A percentile compares a stretch with the other conserved stretches of the same genome.
Evolutionary conservation across 2,888 invertebrate genomes (phyloP).

Genomic region (Furcula furcula): DNA sequence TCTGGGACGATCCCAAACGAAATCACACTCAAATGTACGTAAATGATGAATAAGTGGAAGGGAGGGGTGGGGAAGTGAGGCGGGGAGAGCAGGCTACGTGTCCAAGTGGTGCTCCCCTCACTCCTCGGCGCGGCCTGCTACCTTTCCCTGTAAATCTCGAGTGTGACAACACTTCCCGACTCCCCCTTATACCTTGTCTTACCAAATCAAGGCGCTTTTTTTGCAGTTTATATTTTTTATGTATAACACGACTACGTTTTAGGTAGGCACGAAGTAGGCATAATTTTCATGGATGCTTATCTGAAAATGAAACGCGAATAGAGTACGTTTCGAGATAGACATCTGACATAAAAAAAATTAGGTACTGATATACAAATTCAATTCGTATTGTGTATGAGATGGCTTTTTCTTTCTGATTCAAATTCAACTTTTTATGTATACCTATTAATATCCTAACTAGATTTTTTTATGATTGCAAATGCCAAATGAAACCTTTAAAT

Average conservation of each 20-base stretch:
- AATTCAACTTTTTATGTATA: too few relatives aligned
- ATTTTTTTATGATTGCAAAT: too few relatives aligned
- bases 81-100: conserved; percentile 57
- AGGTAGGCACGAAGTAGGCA: neutral
- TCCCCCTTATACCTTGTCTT: conserved; percentile 48
- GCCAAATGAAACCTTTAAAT: too few relatives aligned
- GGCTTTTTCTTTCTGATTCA: too few relatives aligned
- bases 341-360: neutral
- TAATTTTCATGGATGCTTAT: conserved; percentile 2
- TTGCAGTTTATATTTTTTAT: conserved; percentile 43
- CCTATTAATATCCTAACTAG: too few relatives aligned
- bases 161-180: conserved; percentile 59
- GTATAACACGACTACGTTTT: neutral
- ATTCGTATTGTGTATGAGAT: too few relatives aligned
- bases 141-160: conserved; percentile 63
- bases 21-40: conserved; percentile 76
- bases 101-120: conserved; percentile 58
- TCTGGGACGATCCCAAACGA: conserved; percentile 66
- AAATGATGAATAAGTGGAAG: conserved; percentile 74
- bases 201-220: conserved; percentile 47
- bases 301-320: conserved; percentile 2
- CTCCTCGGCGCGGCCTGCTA: conserved; percentile 38
- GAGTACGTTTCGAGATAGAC: neutral
- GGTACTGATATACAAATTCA: too few relatives aligned
- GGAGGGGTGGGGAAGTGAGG: conserved; percentile 35